phyloP scores from a whole-genome alignment of 1,140 invertebrate genomes.

The Cotesia glomerata region DNA sequence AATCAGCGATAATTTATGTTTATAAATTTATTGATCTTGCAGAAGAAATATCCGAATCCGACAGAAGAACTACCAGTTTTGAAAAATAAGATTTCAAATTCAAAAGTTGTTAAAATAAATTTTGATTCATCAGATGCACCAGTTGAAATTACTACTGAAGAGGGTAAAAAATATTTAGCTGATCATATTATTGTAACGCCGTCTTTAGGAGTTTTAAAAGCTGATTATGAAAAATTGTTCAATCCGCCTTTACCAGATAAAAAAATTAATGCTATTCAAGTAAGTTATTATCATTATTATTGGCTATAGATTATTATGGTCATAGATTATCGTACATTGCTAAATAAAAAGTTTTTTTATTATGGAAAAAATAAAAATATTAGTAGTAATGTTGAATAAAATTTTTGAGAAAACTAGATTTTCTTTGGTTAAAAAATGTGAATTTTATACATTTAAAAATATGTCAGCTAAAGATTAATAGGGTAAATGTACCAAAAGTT shows the following conservation, averaged over 20 bases:
- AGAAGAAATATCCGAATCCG: constrained; percentile 48
- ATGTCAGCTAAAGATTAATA: too few relatives aligned
- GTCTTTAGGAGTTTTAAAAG: constrained; percentile 74
- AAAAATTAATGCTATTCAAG: constrained; percentile 69
- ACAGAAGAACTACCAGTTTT: constrained; percentile 40
- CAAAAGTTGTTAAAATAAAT: constrained; percentile 49
- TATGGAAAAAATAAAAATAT: too few relatives aligned
- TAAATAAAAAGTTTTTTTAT: not conserved
- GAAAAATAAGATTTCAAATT: constrained; percentile 51
- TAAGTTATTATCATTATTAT: constrained; percentile 27
- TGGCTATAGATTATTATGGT: not conserved
- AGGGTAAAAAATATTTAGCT: constrained; percentile 66
- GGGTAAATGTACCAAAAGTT: too few relatives aligned
- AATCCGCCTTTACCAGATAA: constrained; percentile 66
- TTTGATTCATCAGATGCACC: constrained; percentile 40
- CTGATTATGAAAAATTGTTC: constrained; percentile 67
- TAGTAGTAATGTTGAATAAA: too few relatives aligned
- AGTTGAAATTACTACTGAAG: constrained; percentile 47
- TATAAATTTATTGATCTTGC: not conserved
- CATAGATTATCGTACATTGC: not conserved
- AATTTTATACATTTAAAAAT: too few relatives aligned
- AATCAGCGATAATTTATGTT: not conserved
- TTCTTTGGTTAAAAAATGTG: too few relatives aligned
- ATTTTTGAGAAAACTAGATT: too few relatives aligned
- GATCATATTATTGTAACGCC: constrained; percentile 74